phyloP scores from a whole-genome alignment of 2,888 invertebrate species.

The Mechanitis messenoides region DNA sequence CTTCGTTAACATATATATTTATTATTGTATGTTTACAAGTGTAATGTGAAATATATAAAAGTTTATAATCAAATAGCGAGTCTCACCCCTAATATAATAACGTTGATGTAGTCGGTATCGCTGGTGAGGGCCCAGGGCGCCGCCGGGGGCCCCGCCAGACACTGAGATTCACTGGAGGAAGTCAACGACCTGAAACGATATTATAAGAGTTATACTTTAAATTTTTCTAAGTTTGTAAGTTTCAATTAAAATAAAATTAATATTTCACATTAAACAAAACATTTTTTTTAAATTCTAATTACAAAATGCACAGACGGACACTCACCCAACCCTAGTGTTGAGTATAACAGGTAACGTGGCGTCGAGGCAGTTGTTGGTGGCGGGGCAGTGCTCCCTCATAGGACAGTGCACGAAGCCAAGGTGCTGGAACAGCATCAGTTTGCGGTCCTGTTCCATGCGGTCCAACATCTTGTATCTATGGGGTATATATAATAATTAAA shows the following conservation, averaged over 20 bases:
- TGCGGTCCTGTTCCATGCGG: constrained; percentile 94
- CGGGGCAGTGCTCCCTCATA: constrained; percentile 95
- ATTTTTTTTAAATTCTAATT: no score
- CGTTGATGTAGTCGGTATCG: constrained; percentile 81
- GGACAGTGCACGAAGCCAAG: constrained; percentile 97
- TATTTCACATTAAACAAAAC: no score
- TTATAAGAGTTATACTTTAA: not conserved
- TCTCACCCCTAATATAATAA: constrained; percentile 87
- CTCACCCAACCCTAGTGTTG: constrained; percentile 68
- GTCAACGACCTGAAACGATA: constrained; percentile 51
- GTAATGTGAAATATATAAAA: no score
- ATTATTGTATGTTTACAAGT: no score
- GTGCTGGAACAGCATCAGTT: constrained; percentile 95
- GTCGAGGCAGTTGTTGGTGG: constrained; percentile 80
- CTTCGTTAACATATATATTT: no score
- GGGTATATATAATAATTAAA: not conserved
- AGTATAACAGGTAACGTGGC: constrained; percentile 60
- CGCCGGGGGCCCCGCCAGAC: constrained; percentile 64
- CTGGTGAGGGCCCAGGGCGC: constrained; percentile 71
- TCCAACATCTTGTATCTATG: constrained; percentile 93
- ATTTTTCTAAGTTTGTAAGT: not conserved
- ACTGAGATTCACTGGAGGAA: constrained; percentile 61
- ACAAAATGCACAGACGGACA: constrained; percentile 24
- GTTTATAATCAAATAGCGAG: no score
- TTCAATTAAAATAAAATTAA: no score